Percentiles rank a stretch among this genome's conserved stretches.
phyloP scores from a whole-genome alignment of 2,113 vertebrate species.

The Panurus biarmicus region DNA sequence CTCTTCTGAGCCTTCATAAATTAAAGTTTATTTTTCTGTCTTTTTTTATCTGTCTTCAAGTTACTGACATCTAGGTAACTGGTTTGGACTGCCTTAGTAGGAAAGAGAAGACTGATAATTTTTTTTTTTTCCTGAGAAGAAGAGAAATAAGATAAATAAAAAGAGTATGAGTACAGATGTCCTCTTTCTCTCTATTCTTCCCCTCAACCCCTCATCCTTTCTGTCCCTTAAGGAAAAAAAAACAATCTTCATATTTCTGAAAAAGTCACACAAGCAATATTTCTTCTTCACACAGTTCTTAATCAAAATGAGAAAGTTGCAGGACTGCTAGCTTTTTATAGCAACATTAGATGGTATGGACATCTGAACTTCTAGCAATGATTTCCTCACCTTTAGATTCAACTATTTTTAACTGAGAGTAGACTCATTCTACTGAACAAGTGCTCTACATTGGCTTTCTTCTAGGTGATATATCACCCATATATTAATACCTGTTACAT shows the following conservation, averaged over 20 bases:
- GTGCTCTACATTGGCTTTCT: neutral
- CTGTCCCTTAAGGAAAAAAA: neutral
- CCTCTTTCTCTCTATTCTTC: neutral
- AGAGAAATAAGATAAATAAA: neutral
- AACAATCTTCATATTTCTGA: neutral
- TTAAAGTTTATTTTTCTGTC: neutral
- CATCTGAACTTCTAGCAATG: neutral
- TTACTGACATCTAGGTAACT: neutral
- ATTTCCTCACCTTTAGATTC: neutral
- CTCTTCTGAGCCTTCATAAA: neutral
- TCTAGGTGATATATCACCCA: accelerated
- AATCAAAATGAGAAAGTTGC: neutral
- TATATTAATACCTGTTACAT: neutral
- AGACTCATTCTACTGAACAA: neutral
- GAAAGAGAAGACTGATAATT: neutral
- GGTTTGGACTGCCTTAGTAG: neutral
- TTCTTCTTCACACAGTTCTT: neutral
- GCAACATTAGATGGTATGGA: neutral
- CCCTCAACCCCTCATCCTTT: neutral
- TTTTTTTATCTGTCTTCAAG: neutral
- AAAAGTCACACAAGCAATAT: neutral
- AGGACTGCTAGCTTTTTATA: neutral
- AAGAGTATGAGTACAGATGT: neutral
- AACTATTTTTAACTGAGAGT: neutral
- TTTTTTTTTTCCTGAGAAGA: neutral